Evolutionary conservation across 2,113 vertebrate species (phyloP).

Genomic region (Dipodomys merriami): DNA sequence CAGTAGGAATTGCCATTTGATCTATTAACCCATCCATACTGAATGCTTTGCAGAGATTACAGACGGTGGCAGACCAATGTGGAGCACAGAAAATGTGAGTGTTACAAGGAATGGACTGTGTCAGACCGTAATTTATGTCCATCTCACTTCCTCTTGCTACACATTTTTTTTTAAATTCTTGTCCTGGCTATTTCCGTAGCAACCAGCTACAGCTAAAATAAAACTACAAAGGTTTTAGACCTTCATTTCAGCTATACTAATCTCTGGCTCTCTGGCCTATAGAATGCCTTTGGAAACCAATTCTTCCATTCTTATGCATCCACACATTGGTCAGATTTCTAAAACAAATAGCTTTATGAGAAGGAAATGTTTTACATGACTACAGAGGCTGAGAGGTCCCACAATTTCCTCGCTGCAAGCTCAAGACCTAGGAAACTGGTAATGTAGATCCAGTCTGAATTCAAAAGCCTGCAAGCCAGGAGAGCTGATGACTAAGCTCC

Average conservation of each 20-base stretch:
- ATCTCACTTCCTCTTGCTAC: background rate
- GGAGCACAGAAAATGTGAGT: background rate
- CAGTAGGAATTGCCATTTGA: background rate
- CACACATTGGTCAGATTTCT: background rate
- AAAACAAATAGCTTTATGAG: background rate
- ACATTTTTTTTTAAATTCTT: background rate
- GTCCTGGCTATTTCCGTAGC: background rate
- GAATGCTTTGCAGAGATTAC: background rate
- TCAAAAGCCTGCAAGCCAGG: background rate
- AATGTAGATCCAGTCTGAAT: background rate
- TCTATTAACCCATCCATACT: no score
- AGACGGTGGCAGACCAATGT: background rate
- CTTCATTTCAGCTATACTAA: background rate
- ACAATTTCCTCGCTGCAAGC: background rate
- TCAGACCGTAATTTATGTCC: background rate
- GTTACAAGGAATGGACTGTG: background rate
- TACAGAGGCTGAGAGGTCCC: background rate
- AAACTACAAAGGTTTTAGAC: background rate
- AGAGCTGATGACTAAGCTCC: background rate
- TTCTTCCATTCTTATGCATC: background rate
- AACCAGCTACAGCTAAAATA: background rate
- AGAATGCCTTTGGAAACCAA: background rate
- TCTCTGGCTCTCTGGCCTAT: background rate
- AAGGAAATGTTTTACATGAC: background rate
- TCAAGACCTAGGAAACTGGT: background rate